Conservation (phyloP, 2,113 vertebrate genomes). For the Salvelinus fontinalis region DNA sequence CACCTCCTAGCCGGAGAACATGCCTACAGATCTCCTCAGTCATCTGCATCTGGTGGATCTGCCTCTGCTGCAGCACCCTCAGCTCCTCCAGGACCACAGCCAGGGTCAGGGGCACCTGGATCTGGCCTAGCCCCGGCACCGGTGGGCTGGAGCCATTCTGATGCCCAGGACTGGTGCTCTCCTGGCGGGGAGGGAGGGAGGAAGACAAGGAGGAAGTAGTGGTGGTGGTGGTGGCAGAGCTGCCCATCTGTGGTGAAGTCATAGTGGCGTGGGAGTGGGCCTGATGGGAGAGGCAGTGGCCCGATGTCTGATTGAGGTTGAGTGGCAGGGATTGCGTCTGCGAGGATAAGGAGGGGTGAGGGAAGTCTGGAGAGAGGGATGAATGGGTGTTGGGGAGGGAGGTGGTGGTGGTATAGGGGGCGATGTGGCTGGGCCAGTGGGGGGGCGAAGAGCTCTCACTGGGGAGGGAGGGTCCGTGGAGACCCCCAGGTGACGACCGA, state of each 20-base stretch:
- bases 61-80: constrained; percentile 86
- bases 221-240: constrained; percentile 69
- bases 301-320: constrained; percentile 62
- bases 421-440: constrained; percentile 75
- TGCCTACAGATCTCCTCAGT: constrained; percentile 91
- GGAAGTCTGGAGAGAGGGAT: constrained; percentile 79
- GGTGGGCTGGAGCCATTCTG: constrained; percentile 62
- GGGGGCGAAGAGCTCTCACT: constrained; percentile 77
- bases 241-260: constrained; percentile 76
- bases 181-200: constrained; percentile 60
- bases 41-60: constrained; percentile 95
- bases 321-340: constrained; percentile 72
- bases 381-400: constrained; percentile 78
- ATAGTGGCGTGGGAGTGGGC: constrained; percentile 67
- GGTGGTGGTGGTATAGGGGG: constrained; percentile 71
- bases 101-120: constrained; percentile 70
- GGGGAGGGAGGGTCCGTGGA: constrained; percentile 78
- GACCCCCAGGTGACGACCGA: constrained; percentile 75
- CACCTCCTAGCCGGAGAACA: constrained; percentile 82
- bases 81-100: constrained; percentile 89
- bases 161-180: constrained; percentile 69
- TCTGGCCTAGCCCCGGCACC: constrained; percentile 45
- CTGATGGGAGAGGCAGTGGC: constrained; percentile 54
- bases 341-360: constrained; percentile 75
- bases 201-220: constrained; percentile 71